phyloP scores from a whole-genome alignment of 2,113 vertebrate genomes.

The Cyrtonyx montezumae region DNA sequence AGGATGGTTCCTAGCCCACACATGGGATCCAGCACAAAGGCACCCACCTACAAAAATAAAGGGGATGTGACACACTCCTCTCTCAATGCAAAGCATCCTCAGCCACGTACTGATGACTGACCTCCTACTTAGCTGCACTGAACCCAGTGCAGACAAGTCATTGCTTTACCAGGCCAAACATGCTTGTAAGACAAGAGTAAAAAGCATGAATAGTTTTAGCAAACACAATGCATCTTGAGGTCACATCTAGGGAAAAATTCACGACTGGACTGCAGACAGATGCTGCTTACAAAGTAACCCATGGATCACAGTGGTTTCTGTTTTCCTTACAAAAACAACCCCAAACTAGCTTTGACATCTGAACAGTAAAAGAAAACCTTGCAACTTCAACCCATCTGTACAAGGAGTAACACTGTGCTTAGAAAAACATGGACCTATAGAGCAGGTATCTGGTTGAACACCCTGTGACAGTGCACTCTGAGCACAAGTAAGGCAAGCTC shows the following conservation, averaged over 20 bases:
- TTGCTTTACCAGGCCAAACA: not conserved
- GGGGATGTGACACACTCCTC: not conserved
- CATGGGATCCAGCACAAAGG: slow-evolving; percentile 90
- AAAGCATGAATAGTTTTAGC: not conserved
- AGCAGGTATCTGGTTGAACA: not conserved
- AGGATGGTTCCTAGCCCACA: slow-evolving; percentile 92
- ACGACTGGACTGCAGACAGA: not conserved
- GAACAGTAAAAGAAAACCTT: not conserved
- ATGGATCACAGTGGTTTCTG: not conserved
- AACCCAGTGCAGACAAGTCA: not conserved
- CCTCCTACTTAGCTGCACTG: not conserved
- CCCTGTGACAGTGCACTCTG: not conserved
- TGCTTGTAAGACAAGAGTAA: fast-evolving
- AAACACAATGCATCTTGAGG: not conserved
- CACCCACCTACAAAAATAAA: slow-evolving; percentile 77
- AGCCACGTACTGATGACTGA: not conserved
- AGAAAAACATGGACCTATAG: not conserved
- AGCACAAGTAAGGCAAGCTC: not conserved
- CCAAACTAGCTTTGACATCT: not conserved
- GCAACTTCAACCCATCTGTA: not conserved
- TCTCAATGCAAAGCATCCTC: not conserved
- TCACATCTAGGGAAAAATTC: not conserved
- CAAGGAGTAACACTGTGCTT: not conserved
- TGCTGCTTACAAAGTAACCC: not conserved
- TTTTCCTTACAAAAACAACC: not conserved